Percentiles rank a stretch among this genome's conserved stretches.
Evolutionary conservation across 2,113 vertebrate genomes (phyloP).

Genomic region (Erinaceus europaeus): DNA sequence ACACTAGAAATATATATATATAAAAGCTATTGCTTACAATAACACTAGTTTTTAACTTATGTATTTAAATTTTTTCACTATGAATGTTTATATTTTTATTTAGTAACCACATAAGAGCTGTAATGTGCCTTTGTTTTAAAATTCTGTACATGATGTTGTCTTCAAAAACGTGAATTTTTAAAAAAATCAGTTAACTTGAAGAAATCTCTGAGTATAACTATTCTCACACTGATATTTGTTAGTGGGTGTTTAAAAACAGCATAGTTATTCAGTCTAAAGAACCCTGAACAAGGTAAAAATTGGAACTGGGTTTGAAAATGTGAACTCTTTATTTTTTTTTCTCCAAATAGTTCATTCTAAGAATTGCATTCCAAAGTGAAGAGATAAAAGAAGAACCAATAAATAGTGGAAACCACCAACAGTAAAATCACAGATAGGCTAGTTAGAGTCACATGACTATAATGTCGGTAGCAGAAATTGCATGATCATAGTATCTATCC

Average conservation of each 20-base stretch:
- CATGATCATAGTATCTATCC: no score
- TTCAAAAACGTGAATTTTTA: background rate
- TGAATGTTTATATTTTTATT: background rate
- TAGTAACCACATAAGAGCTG: background rate
- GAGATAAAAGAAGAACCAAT: no score
- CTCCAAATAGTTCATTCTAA: no score
- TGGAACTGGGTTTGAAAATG: no score
- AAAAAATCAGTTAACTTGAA: background rate
- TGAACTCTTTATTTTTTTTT: no score
- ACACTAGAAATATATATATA: background rate
- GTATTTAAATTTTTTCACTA: background rate
- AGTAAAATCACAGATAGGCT: no score
- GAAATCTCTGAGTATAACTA: background rate
- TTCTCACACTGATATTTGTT: background rate
- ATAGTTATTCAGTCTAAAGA: background rate
- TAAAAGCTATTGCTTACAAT: background rate
- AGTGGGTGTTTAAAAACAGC: background rate
- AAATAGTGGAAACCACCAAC: no score
- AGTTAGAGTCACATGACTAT: no score
- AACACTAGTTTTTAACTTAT: background rate
- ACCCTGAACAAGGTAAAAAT: no score
- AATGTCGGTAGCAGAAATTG: no score
- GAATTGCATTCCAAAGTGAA: no score
- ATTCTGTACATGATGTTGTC: background rate
- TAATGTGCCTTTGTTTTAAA: slow-evolving; percentile 10